Evolutionary conservation across 2,113 vertebrate species (phyloP).

Genomic region (Trachemys scripta): DNA sequence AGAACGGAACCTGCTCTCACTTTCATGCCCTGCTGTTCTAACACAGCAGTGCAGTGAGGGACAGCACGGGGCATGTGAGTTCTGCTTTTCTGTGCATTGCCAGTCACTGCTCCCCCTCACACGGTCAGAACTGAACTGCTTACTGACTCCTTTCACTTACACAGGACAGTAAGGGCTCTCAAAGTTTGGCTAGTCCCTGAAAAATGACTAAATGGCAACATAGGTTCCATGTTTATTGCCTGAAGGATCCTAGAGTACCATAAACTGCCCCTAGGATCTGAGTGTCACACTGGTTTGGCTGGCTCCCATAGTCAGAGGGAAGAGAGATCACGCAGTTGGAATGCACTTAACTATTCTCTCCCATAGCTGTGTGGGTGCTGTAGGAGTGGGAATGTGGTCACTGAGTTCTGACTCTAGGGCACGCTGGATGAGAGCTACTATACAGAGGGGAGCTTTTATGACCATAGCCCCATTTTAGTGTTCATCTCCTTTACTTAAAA

Average conservation of each 20-base stretch:
- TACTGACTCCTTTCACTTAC: not conserved
- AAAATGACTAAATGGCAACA: not conserved
- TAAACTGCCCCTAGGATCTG: accelerated
- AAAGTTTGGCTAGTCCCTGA: not conserved
- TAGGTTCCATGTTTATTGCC: accelerated
- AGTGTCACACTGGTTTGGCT: accelerated
- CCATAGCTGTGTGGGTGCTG: not conserved
- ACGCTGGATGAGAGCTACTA: not conserved
- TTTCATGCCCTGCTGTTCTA: not conserved
- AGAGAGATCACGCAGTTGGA: not conserved
- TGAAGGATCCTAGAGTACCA: not conserved
- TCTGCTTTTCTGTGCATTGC: accelerated
- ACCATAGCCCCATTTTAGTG: accelerated
- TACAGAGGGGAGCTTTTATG: not conserved
- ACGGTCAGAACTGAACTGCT: accelerated
- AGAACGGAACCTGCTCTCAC: not conserved
- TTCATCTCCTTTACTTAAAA: not conserved
- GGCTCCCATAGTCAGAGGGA: not conserved
- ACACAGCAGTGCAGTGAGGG: not conserved
- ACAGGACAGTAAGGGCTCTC: not conserved
- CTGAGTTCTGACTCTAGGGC: not conserved
- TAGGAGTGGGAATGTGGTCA: not conserved
- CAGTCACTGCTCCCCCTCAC: not conserved
- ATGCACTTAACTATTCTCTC: not conserved
- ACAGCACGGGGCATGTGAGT: not conserved